A percentile compares a stretch with the other conserved stretches of the same genome.
Evolutionary conservation across 2,113 vertebrate genomes (phyloP).

Genomic region (Carassius gibelio): DNA sequence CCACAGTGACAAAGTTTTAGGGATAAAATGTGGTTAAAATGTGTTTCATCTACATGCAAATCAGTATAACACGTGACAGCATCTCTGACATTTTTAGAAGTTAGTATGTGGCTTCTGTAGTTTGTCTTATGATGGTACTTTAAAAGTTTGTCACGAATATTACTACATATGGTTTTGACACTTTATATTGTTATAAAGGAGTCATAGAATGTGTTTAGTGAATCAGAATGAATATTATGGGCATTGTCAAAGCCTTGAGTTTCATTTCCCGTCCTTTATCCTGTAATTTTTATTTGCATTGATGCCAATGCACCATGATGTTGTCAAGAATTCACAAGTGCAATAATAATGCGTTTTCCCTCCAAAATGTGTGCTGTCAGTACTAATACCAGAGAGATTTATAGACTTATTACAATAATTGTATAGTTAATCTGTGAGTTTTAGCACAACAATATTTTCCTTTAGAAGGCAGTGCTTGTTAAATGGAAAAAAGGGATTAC

Average conservation of each 20-base stretch:
- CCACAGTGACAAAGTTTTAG: neutral
- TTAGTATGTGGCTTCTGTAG: conserved; percentile 1
- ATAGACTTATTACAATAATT: conserved; percentile 9
- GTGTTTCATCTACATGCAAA: neutral
- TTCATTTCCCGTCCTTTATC: neutral
- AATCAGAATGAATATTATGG: conserved; percentile 5
- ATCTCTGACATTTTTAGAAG: neutral
- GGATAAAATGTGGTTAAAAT: neutral
- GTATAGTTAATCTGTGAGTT: conserved; percentile 10
- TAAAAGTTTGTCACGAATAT: neutral
- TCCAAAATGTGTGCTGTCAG: neutral
- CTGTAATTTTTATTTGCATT: neutral
- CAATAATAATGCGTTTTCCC: conserved; percentile 18
- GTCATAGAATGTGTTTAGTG: neutral
- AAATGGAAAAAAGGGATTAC: neutral
- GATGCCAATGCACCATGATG: neutral
- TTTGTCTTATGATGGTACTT: neutral
- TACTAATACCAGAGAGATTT: conserved; percentile 4
- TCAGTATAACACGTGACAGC: neutral
- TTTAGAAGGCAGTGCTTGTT: neutral
- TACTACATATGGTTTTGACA: neutral
- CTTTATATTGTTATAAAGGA: neutral
- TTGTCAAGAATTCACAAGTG: conserved; percentile 34
- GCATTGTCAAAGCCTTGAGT: neutral
- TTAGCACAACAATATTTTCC: conserved; percentile 10